phyloP scores from a whole-genome alignment of 2,888 invertebrate species.

The Falcaria lacertinaria region DNA sequence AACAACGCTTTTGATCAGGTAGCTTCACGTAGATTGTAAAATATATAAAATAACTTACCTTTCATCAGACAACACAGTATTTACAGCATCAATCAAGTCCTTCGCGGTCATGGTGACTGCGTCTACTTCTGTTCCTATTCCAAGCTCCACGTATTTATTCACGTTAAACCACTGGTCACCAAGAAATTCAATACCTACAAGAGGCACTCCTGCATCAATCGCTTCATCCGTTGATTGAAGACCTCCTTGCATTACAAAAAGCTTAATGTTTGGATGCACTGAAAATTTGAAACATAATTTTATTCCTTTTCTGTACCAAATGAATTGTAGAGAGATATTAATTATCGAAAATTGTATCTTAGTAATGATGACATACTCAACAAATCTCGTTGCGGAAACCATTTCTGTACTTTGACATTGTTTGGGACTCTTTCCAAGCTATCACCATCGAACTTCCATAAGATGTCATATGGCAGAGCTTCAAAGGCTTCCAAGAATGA shows the following conservation, averaged over 20 bases:
- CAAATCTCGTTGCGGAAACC: conserved; percentile 34
- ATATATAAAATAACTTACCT: not conserved
- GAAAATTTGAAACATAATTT: conserved; percentile 10
- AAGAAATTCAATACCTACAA: conserved; percentile 24
- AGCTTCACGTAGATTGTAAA: too few species aligned
- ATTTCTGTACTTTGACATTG: conserved; percentile 28
- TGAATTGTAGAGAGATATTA: too few species aligned
- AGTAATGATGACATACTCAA: conserved; percentile 13
- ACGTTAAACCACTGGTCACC: conserved; percentile 27
- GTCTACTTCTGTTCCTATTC: conserved; percentile 1
- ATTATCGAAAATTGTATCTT: too few species aligned
- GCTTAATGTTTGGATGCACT: conserved; percentile 31
- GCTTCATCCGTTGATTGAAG: conserved; percentile 26
- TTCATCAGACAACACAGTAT: not conserved
- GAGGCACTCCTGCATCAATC: conserved; percentile 24
- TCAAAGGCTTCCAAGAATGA: conserved; percentile 26
- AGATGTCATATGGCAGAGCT: conserved; percentile 23
- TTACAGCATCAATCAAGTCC: not conserved
- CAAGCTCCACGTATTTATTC: conserved; percentile 17
- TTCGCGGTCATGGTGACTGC: not conserved
- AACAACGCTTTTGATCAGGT: too few species aligned
- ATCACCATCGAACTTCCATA: conserved; percentile 33
- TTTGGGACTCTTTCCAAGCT: conserved; percentile 15
- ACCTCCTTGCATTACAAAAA: conserved; percentile 28
- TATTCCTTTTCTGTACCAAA: too few species aligned